These are phyloP conservation scores for Coregonus suidteri DNA, from an alignment of 2,797 vertebrate species.

Conservation along the genomic window DNA sequence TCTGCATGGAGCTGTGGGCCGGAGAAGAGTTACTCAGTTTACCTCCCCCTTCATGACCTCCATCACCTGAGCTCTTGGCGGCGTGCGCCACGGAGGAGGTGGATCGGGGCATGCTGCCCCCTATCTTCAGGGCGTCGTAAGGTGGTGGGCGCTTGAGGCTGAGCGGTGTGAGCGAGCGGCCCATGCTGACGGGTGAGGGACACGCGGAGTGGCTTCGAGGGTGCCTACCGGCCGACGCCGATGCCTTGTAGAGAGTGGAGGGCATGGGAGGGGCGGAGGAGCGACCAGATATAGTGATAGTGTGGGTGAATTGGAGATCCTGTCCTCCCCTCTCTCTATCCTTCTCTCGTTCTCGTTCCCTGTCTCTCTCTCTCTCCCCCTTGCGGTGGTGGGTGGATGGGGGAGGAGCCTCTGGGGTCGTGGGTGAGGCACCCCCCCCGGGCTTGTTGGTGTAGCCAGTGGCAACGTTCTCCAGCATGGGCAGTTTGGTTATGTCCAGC, in stretches of 20 bases:
- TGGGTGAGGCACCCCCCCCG: constrained; percentile 61
- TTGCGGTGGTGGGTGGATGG: constrained; percentile 30
- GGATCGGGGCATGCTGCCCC: constrained; percentile 82
- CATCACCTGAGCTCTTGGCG: constrained; percentile 65
- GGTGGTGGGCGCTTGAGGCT: constrained; percentile 93
- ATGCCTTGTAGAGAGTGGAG: constrained; percentile 86
- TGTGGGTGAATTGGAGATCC: constrained; percentile 77
- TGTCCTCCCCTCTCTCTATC: neutral
- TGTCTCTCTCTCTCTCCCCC: constrained; percentile 38
- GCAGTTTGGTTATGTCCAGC: constrained; percentile 90
- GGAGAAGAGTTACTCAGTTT: constrained; percentile 76
- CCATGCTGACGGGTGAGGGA: constrained; percentile 93
- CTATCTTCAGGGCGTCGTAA: constrained; percentile 82
- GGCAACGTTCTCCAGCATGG: constrained; percentile 89
- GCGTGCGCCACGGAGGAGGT: constrained; percentile 84
- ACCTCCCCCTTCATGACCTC: constrained; percentile 77
- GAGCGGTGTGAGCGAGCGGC: constrained; percentile 87
- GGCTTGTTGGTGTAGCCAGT: constrained; percentile 85
- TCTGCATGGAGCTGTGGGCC: constrained; percentile 77
- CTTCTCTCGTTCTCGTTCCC: constrained; percentile 7
- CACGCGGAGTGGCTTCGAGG: constrained; percentile 94
- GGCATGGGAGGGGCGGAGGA: constrained; percentile 90
- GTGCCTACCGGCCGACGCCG: constrained; percentile 85
- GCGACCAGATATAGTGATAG: constrained; percentile 81
- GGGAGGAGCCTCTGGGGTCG: constrained; percentile 65